Evolutionary conservation across 2,888 invertebrate species (phyloP), one percentile per base, ranked within the genome.

Genomic region (Rhodophaea formosa): DNA sequence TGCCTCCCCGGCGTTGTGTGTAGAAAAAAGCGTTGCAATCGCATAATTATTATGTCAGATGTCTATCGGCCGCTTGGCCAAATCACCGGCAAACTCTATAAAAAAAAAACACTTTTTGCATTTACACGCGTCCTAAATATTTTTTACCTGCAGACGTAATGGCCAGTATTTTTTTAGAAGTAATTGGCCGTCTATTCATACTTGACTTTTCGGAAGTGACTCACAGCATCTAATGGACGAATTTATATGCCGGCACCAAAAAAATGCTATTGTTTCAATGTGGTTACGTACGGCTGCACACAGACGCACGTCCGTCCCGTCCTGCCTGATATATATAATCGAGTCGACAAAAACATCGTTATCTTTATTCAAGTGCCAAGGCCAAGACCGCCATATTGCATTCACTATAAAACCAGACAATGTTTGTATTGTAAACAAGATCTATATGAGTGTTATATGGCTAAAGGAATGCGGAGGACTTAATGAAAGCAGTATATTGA

Each of bases 281-380:
- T 47, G 15, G 30, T 30, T 15, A 30, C 44, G 44, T 32, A 45
- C 64, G 46, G 53, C 59, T 65, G 66, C 65, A 64, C 54, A 55
- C 63, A 59, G 58, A 59, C 61, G 59, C 61, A 61, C 68, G 63
- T 46, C 68, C 69, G 73, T n/a, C 74, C 75, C 74, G 76, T 76
- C 69, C 71, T 74, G 80, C n/a, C n/a, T n/a, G n/a, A n/a, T n/a
- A 79, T 85, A 85, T 83, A 82, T 85, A 86, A 81, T 82, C 78
- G 77, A 76, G 77, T 80, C 82, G 78, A 83, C 83, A 86, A 84
- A 85, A 86, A 88, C 84, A 84, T 80, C 71, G 82, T 84, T 89
- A 89, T 89, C 89, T 89, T 87, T 87, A 85, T 84, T 79, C 84
- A 74, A 66, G 71, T 60, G 57, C 76, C 86, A 89, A 89, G 90